A percentile compares a stretch with the other conserved stretches of the same genome.
Evolutionary conservation across 2,888 invertebrate genomes (phyloP).

Genomic region (Nymphalis c-album): DNA sequence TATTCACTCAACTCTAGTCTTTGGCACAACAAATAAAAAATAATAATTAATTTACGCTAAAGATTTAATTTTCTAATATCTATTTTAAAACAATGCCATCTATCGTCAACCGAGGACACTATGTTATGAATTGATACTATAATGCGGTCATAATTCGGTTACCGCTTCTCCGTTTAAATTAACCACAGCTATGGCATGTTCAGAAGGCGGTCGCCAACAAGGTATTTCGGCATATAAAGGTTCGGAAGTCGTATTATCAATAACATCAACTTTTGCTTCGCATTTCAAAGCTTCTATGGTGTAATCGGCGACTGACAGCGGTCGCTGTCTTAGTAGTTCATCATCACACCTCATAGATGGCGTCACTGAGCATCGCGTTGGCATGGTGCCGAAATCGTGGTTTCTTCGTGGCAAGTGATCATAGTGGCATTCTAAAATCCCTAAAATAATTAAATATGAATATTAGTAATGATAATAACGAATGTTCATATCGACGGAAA

Average conservation of each 20-base stretch:
- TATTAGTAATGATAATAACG: background rate
- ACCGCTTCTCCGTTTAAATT: constrained; percentile 75
- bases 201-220: constrained; percentile 75
- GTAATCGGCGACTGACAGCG: constrained; percentile 62
- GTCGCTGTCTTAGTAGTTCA: constrained; percentile 56
- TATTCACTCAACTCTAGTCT: background rate
- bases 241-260: constrained; percentile 74
- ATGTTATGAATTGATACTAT: background rate
- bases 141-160: constrained; percentile 72
- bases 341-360: constrained; percentile 61
- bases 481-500: background rate
- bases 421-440: constrained; percentile 83
- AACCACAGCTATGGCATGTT: constrained; percentile 70
- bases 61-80: constrained; percentile 4
- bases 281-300: constrained; percentile 73
- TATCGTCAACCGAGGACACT: constrained; percentile 39
- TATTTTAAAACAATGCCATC: constrained; percentile 53
- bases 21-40: constrained; percentile 10
- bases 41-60: constrained; percentile 1
- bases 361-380: constrained; percentile 54
- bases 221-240: constrained; percentile 87
- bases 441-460: constrained; percentile 47
- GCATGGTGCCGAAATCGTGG: constrained; percentile 57
- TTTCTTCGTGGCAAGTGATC: constrained; percentile 81
- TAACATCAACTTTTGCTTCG: constrained; percentile 69